phyloP scores from a whole-genome alignment of 2,797 vertebrate species.

The Heteromormyrus szaboi region DNA sequence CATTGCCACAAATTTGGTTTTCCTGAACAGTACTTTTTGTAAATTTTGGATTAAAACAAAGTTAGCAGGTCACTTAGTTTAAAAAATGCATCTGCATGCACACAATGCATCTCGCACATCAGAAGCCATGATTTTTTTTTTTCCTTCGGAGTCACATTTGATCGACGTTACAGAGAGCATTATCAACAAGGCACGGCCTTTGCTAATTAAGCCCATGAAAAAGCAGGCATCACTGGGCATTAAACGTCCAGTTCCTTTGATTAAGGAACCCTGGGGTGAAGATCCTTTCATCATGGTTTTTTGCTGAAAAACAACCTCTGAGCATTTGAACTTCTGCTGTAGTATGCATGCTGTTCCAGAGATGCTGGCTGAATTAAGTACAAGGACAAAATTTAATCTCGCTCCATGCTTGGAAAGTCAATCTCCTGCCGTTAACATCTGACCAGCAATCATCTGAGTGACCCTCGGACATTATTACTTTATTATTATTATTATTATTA shows the following conservation, averaged over 20 bases:
- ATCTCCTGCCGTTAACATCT: neutral
- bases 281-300: conserved; percentile 9
- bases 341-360: neutral
- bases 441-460: neutral
- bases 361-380: neutral
- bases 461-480: neutral
- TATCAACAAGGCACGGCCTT: neutral
- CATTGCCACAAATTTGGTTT: neutral
- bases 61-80: neutral
- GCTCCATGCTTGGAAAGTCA: neutral
- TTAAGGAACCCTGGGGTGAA: conserved; percentile 11
- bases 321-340: neutral
- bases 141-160: neutral
- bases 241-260: conserved; percentile 18
- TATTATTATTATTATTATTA: neutral
- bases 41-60: neutral
- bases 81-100: neutral
- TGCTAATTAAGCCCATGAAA: conserved; percentile 20
- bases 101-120: neutral
- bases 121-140: neutral
- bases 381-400: neutral
- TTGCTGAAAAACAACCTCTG: conserved; percentile 8
- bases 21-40: neutral
- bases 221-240: neutral
- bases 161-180: conserved; percentile 15